These are phyloP conservation scores for Siderastrea siderea DNA, from an alignment of 92 coral and sea anemone genomes.

Conservation along the genomic window DNA sequence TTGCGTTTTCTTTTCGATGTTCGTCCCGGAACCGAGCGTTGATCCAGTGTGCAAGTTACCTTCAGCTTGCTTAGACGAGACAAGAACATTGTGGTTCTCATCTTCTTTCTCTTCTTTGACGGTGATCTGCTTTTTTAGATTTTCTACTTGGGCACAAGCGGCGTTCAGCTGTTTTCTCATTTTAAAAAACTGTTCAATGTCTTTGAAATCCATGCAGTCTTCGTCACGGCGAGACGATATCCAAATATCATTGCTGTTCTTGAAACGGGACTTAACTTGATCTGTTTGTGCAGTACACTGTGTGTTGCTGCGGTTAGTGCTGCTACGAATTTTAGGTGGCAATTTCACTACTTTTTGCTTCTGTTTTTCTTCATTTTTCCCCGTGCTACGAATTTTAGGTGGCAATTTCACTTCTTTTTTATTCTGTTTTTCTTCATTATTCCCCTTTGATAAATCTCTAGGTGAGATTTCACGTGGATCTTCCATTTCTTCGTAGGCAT, in stretches of 20 bases:
- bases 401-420: too few relatives aligned
- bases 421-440: too few relatives aligned
- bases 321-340: too few relatives aligned
- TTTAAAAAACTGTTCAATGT: conserved; percentile 10
- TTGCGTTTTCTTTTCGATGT: not conserved
- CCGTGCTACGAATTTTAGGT: too few relatives aligned
- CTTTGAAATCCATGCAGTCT: conserved; percentile 30
- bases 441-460: too few relatives aligned
- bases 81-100: not conserved
- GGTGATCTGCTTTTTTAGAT: conserved; percentile 8
- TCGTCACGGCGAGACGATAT: conserved; percentile 23
- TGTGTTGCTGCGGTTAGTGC: not conserved
- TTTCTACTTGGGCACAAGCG: not conserved
- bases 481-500: conserved; percentile 11
- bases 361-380: too few relatives aligned
- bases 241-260: not conserved
- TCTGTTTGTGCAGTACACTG: not conserved
- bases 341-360: too few relatives aligned
- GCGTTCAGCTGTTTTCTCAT: not conserved
- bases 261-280: not conserved
- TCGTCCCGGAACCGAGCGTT: not conserved
- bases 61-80: not conserved
- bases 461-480: not conserved
- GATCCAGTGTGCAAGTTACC: not conserved
- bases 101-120: not conserved